Evolutionary conservation across 2,888 invertebrate species (phyloP).

Genomic region (Malthinus seriepunctatus): DNA sequence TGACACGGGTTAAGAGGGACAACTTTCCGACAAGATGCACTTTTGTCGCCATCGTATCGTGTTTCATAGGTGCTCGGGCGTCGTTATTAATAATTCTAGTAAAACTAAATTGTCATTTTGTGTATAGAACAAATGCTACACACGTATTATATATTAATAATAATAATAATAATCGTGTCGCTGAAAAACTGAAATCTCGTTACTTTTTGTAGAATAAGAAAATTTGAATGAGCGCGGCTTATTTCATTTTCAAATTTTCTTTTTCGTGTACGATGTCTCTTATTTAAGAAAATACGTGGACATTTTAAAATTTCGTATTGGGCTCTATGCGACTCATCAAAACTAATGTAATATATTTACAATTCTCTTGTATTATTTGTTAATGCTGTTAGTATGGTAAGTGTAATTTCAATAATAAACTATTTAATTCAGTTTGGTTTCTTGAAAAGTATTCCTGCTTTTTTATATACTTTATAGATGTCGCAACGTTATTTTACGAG

Average conservation of each 20-base stretch:
- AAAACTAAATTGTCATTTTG: background rate
- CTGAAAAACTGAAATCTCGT: background rate
- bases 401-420: slow-evolving; percentile 42
- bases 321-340: background rate
- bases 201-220: slow-evolving; percentile 1
- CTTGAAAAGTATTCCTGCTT: no score
- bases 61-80: slow-evolving; percentile 17
- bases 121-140: slow-evolving; percentile 1
- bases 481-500: no score
- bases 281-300: background rate
- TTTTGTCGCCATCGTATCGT: background rate
- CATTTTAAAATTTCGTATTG: background rate
- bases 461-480: no score
- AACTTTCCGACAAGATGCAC: no score
- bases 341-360: slow-evolving; percentile 41
- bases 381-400: slow-evolving; percentile 47
- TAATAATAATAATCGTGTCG: slow-evolving; percentile 1
- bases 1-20: background rate
- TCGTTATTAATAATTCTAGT: slow-evolving; percentile 8
- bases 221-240: background rate
- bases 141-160: background rate
- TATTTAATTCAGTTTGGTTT: slow-evolving; percentile 9
- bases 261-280: no score
- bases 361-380: slow-evolving; percentile 39
- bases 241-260: background rate